phyloP scores from a whole-genome alignment of 2,797 vertebrate genomes.

The Tauraco hartlaubi region DNA sequence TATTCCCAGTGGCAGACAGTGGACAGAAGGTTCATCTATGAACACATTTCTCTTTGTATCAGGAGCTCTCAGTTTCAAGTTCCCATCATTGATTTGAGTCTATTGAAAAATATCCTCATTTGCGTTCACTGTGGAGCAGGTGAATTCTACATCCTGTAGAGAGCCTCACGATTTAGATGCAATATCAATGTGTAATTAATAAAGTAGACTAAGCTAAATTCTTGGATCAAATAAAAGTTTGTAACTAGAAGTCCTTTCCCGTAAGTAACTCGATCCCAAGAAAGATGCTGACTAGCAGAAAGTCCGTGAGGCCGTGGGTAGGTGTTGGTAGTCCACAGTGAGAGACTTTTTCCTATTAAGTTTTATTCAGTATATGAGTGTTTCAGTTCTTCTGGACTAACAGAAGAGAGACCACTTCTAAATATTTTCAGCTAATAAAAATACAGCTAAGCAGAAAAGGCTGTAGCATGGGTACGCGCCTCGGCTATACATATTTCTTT shows the following conservation, averaged over 20 bases:
- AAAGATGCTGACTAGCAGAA: slow-evolving; percentile 43
- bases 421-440: slow-evolving; percentile 55
- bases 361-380: slow-evolving; percentile 41
- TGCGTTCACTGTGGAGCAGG: neutral
- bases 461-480: neutral
- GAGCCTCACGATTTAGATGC: neutral
- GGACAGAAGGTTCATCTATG: neutral
- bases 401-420: slow-evolving; percentile 50
- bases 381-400: slow-evolving; percentile 38
- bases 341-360: neutral
- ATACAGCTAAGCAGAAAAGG: slow-evolving; percentile 5
- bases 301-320: neutral
- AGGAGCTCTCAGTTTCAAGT: neutral
- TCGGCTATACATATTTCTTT: slow-evolving; percentile 60
- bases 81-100: neutral
- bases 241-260: neutral
- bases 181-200: slow-evolving; percentile 7
- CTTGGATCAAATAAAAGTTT: neutral
- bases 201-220: neutral
- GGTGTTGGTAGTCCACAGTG: neutral
- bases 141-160: neutral
- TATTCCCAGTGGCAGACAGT: neutral
- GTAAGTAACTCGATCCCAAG: slow-evolving; percentile 22
- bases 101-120: neutral
- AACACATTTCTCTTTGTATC: neutral